Base-by-base conservation (phyloP, 2,797 vertebrate genomes). In the Helicolenus hilgendorfi region DNA sequence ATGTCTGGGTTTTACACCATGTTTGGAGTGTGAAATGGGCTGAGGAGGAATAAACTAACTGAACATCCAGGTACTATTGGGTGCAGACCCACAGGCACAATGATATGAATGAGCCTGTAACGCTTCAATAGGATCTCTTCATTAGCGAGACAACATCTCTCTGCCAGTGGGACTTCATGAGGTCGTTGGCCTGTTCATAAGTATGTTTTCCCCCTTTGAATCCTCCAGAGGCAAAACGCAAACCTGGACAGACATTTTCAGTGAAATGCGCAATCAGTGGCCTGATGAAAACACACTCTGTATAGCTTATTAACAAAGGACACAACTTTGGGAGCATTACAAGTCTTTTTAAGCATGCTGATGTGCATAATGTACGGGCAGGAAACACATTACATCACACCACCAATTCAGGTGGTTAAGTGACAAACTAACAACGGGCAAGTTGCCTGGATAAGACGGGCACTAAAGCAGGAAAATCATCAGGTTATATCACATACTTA, bases 91-190 rank as follows among this genome's bases (percentile, higher is more conserved):
- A 72, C 53, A 68, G 67, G 72, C 72, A 27, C 58, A 72, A 81
- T 27, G 49, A 29, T n/a, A 74, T 8, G 72, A 83, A 79, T 31
- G 63, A 69, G 26, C 26, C 49, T 71, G 55, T 58, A 38, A 60
- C 26, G 13, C 68, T 55, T 72, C 22, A 74, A 86, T 27, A 64
- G 53, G 26, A 89, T 81, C 73, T 85, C 79, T 62, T 92, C 76
- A 89, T 84, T 81, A 81, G 68, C 5, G 27, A 83, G 76, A 77
- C 72, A 72, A 49, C 81, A 64, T 81, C 55, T 77, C 63, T 58
- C 26, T 84, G 74, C 67, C 68, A 33, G 11, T 15, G 67, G 41
- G 73, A 79, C 36, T 73, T 77, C 33, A 58, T 62, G 24, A 77
- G 55, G 58, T 83, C 76, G 79, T 11, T 41, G 63, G 29, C 26